Percentiles rank a stretch among this genome's conserved stretches.
phyloP scores from a whole-genome alignment of 2,113 vertebrate species.

The Carassius gibelio region DNA sequence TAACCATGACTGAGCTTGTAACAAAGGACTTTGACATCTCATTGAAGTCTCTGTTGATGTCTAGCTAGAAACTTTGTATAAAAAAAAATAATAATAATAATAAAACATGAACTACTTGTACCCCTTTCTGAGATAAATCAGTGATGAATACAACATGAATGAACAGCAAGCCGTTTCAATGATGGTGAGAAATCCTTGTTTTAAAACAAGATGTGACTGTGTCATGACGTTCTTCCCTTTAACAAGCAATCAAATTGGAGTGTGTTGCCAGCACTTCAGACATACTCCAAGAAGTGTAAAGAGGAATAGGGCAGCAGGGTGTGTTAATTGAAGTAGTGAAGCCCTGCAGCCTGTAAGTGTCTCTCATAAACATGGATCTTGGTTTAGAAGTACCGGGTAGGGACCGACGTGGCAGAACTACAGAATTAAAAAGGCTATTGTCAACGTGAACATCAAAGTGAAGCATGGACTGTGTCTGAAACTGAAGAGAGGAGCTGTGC shows the following conservation, averaged over 20 bases:
- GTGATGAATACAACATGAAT: constrained; percentile 23
- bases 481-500: not conserved
- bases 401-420: constrained; percentile 23
- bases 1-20: constrained; percentile 10
- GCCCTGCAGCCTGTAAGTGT: constrained; percentile 34
- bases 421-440: constrained; percentile 47
- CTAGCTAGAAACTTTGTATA: not conserved
- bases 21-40: constrained; percentile 16
- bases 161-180: not conserved
- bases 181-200: constrained; percentile 25
- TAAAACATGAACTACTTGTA: not conserved
- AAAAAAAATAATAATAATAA: not conserved
- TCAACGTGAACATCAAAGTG: not conserved
- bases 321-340: constrained; percentile 48
- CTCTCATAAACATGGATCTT: constrained; percentile 47
- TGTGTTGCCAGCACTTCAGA: constrained; percentile 66
- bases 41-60: not conserved
- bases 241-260: constrained; percentile 72
- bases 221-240: constrained; percentile 61
- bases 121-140: constrained; percentile 13
- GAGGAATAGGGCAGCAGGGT: constrained; percentile 56
- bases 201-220: constrained; percentile 45
- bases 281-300: constrained; percentile 49
- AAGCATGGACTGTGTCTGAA: not conserved
- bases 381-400: constrained; percentile 49